Evolutionary conservation across 1,140 invertebrate species (phyloP).

Genomic region (Brachionus manjavacas): DNA sequence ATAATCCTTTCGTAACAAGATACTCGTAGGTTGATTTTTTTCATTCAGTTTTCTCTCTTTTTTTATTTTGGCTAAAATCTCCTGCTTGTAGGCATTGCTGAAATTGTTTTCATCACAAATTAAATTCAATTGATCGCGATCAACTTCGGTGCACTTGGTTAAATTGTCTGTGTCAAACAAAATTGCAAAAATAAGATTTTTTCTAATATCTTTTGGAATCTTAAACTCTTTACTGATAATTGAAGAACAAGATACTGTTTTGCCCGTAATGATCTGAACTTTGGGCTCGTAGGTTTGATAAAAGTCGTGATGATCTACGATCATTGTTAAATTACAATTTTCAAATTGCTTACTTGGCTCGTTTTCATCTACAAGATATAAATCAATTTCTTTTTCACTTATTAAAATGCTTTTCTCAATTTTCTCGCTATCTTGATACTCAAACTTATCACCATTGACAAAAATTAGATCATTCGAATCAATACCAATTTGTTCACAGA

Average conservation of each 20-base stretch:
- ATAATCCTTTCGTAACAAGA: background rate
- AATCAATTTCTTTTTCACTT: background rate
- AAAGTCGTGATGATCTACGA: background rate
- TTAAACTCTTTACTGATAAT: background rate
- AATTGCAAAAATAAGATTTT: background rate
- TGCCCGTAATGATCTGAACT: background rate
- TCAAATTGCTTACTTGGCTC: background rate
- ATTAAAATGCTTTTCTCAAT: background rate
- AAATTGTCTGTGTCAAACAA: slow-evolving; percentile 7
- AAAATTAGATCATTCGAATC: background rate
- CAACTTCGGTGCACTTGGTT: background rate
- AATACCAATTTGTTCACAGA: slow-evolving; percentile 15
- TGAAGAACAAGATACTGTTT: background rate
- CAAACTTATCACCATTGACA: background rate
- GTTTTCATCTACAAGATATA: background rate
- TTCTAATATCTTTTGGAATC: background rate
- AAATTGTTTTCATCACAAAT: slow-evolving; percentile 7
- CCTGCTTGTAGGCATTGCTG: background rate
- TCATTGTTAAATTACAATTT: background rate
- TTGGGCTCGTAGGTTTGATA: background rate
- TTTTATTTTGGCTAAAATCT: background rate
- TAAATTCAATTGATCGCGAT: background rate
- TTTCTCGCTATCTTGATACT: background rate
- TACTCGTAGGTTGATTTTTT: background rate
- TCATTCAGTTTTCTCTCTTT: slow-evolving; percentile 7